Evolutionary conservation across 2,797 vertebrate species (phyloP).

Genomic region (Poecilia gillii): DNA sequence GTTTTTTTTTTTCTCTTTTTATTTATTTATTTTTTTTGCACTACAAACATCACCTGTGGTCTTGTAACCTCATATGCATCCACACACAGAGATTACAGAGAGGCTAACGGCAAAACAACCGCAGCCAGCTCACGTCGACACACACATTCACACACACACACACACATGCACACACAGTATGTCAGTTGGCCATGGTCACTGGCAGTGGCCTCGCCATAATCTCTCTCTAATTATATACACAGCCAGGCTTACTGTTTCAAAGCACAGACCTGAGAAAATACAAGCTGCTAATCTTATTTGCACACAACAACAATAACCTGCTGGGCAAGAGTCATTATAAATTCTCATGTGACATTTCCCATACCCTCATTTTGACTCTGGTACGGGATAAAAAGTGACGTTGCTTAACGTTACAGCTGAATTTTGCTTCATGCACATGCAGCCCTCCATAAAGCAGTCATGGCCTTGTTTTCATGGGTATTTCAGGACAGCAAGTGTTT

Average conservation of each 20-base stretch:
- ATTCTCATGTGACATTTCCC: slow-evolving; percentile 12
- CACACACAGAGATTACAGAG: slow-evolving; percentile 69
- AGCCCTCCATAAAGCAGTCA: background rate
- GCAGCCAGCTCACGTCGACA: slow-evolving; percentile 47
- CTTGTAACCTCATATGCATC: slow-evolving; percentile 53
- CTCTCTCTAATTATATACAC: slow-evolving; percentile 81
- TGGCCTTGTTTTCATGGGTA: background rate
- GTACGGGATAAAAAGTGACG: background rate
- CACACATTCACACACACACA: slow-evolving; percentile 46
- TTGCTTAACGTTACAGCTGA: background rate
- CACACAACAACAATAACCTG: slow-evolving; percentile 74
- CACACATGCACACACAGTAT: slow-evolving; percentile 59
- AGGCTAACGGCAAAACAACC: slow-evolving; percentile 49
- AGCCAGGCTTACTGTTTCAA: slow-evolving; percentile 77
- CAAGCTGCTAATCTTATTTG: slow-evolving; percentile 82
- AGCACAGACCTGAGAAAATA: slow-evolving; percentile 79
- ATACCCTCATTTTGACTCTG: background rate
- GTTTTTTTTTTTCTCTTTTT: background rate
- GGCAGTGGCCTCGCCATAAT: slow-evolving; percentile 74
- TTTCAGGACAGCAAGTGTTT: background rate
- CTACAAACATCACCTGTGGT: slow-evolving; percentile 73
- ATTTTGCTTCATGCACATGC: background rate
- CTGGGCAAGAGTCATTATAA: slow-evolving; percentile 30
- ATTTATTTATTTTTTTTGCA: slow-evolving; percentile 23
- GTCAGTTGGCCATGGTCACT: slow-evolving; percentile 69